phyloP scores from a whole-genome alignment of 2,113 vertebrate genomes.

The Globicephala melas region DNA sequence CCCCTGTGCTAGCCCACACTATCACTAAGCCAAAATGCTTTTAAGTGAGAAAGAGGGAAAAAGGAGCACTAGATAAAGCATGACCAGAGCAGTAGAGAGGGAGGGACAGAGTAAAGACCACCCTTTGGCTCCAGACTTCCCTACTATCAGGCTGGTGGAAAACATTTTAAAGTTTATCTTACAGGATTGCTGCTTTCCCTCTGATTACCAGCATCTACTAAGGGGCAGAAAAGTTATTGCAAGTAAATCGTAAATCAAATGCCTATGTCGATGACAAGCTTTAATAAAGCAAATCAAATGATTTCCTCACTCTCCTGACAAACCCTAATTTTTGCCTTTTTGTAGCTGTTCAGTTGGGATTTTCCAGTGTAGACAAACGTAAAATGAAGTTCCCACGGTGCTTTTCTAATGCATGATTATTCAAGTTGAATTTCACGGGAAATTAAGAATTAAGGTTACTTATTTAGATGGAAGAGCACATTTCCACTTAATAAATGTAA shows the following conservation, averaged over 20 bases:
- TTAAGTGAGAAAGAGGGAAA: background rate
- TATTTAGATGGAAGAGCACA: conserved; percentile 16
- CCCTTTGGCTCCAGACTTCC: background rate
- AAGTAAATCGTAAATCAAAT: conserved; percentile 19
- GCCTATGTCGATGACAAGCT: background rate
- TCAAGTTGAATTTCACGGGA: background rate
- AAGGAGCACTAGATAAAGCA: background rate
- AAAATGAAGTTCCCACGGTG: background rate
- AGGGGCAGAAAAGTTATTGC: background rate
- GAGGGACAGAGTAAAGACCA: background rate
- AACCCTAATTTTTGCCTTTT: background rate
- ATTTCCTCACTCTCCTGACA: background rate
- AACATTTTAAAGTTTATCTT: background rate
- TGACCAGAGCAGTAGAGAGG: background rate
- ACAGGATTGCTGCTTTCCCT: background rate
- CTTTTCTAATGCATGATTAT: background rate
- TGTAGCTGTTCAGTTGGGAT: background rate
- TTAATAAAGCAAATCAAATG: background rate
- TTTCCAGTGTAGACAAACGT: background rate
- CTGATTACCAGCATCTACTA: background rate
- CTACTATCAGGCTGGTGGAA: background rate
- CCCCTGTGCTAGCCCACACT: background rate
- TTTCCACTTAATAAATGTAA: conserved; percentile 41
- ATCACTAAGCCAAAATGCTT: background rate
- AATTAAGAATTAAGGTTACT: background rate